phyloP scores from a whole-genome alignment of 2,888 invertebrate species.

The Pseudococcus longispinus region DNA sequence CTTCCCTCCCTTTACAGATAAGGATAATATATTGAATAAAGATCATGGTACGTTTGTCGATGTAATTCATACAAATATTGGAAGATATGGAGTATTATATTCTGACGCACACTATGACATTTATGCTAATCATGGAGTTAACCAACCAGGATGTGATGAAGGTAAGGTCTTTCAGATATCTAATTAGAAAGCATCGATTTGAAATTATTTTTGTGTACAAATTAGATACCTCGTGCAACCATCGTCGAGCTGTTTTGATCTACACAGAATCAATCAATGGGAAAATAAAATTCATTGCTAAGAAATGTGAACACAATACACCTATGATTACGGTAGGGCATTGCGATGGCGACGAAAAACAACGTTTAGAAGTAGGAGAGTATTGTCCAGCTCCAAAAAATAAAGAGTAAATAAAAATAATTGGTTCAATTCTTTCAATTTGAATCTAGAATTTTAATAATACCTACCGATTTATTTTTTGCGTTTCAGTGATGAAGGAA shows the following conservation, averaged over 20 bases:
- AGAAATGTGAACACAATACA: not conserved
- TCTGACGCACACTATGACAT: conserved; percentile 61
- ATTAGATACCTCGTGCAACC: conserved; percentile 68
- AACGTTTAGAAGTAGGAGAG: conserved; percentile 8
- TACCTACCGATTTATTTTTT: not conserved
- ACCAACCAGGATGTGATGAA: conserved; percentile 69
- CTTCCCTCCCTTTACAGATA: conserved; percentile 55
- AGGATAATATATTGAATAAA: conserved; percentile 59
- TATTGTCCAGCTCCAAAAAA: not conserved
- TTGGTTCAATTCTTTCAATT: not conserved
- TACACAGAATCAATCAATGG: conserved; percentile 69
- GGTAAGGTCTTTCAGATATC: not conserved
- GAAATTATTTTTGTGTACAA: not conserved
- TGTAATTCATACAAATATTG: conserved; percentile 61
- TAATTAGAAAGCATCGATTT: not conserved
- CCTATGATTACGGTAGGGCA: not conserved
- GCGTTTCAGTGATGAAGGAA: conserved; percentile 31
- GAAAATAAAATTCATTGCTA: conserved; percentile 67
- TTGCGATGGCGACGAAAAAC: not conserved
- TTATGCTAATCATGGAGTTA: conserved; percentile 62
- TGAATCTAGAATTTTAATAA: not conserved
- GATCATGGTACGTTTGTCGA: conserved; percentile 61
- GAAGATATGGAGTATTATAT: conserved; percentile 59
- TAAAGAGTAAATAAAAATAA: not conserved
- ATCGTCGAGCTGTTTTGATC: conserved; percentile 68